Evolutionary conservation across 1,140 invertebrate genomes (phyloP), one percentile per base, ranked within the genome.

Genomic region (Achatina immaculata): DNA sequence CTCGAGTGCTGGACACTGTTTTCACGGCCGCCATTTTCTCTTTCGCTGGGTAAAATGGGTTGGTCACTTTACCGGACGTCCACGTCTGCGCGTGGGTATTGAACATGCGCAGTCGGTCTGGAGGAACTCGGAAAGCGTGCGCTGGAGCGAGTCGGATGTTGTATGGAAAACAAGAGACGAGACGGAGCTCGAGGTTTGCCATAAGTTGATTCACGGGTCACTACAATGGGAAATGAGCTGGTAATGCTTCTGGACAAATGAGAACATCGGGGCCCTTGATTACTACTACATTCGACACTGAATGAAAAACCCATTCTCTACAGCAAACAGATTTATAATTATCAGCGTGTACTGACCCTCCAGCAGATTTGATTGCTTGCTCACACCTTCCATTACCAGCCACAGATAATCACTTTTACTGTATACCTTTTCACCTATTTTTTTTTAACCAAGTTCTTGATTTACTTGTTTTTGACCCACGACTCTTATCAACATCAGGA

Each of bases 31-130:
- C 58, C 58, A 62, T 62, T 62, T 62, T 62, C 58, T 62, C 58
- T 62, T 62, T 62, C 4, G n/a, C n/a, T 28, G n/a, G 19, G n/a
- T 6, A 62, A 62, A 62, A 62, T 62, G 28, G 58, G 1, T 31
- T 62, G 58, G 58, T 62, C 58, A 62, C 58, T 62, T 62, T 62
- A 62, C 58, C 58, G 58, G 58, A 62, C 58, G 58, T 62, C 58
- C n/a, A 62, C 58, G 58, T 62, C 58, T 62, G 58, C n/a, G 58
- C 58, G 58, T 62, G 16, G n/a, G 58, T 62, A 62, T 62, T 62
- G 19, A 62, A 16, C 58, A 62, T 62, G 58, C n/a, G 24, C 24
- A 21, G 14, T 11, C 24, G 14, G 11, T 55, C 51, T 55, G 28
- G 58, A 34, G 0, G 58, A 62, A 31, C 58, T 31, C 58, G n/a